These are phyloP conservation scores for Struthidea cinerea DNA, from an alignment of 2,113 vertebrate species.

Conservation along the genomic window DNA sequence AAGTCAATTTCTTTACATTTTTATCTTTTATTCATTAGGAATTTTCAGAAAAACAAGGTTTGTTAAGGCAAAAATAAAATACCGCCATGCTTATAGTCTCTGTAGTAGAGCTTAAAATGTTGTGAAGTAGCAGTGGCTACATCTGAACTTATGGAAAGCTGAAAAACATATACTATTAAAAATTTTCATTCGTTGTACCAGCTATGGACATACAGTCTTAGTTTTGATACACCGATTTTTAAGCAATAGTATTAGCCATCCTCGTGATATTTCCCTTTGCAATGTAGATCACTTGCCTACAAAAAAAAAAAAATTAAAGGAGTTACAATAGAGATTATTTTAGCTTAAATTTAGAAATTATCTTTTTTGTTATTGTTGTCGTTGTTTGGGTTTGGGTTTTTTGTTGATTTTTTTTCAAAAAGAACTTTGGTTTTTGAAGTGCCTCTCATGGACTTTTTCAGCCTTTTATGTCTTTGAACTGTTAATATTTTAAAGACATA, in stretches of 20 bases:
- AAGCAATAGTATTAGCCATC: neutral
- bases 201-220: neutral
- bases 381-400: neutral
- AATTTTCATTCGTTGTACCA: neutral
- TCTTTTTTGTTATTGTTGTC: no score
- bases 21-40: conserved; percentile 65
- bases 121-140: neutral
- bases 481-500: neutral
- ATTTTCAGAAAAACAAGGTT: conserved; percentile 16
- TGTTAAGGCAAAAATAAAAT: conserved; percentile 6
- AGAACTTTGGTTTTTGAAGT: neutral
- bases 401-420: neutral
- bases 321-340: neutral
- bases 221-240: neutral
- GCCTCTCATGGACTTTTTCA: neutral
- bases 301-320: neutral
- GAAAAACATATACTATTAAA: neutral
- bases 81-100: neutral
- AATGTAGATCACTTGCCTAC: neutral
- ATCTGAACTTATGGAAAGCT: neutral
- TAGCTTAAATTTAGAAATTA: neutral
- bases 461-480: neutral
- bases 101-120: neutral
- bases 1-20: conserved; percentile 64
- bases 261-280: neutral